These are phyloP conservation scores for Dendrolimus pini DNA, from an alignment of 2,888 invertebrate genomes.

Conservation along the genomic window DNA sequence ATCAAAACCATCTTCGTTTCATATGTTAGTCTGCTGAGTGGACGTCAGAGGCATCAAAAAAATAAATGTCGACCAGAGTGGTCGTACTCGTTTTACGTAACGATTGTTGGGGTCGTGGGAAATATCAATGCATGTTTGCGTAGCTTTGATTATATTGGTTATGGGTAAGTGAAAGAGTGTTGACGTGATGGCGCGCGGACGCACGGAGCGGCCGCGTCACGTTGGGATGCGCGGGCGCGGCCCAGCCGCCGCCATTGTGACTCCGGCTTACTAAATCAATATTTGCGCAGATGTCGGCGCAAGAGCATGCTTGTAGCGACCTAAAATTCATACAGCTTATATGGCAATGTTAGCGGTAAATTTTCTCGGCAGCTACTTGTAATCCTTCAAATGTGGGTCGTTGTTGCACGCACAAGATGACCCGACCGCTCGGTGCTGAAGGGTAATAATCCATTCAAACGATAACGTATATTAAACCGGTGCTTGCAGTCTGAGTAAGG, in stretches of 20 bases:
- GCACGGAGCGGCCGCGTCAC: constrained; percentile 28
- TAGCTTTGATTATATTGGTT: constrained; percentile 34
- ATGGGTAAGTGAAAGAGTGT: constrained; percentile 35
- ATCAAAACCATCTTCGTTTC: no score
- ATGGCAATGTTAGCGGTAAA: constrained; percentile 76
- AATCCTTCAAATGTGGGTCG: constrained; percentile 75
- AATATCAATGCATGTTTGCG: constrained; percentile 30
- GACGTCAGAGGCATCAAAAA: neutral
- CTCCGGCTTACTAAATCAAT: constrained; percentile 74
- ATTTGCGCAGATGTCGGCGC: constrained; percentile 75
- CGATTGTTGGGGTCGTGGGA: constrained; percentile 22
- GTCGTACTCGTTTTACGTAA: neutral
- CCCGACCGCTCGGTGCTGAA: constrained; percentile 51
- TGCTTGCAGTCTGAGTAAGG: neutral
- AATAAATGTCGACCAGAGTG: neutral
- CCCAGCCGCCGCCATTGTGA: constrained; percentile 51
- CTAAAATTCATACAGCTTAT: constrained; percentile 76
- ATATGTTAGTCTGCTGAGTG: neutral
- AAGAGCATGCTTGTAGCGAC: constrained; percentile 74
- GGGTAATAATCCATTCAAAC: constrained; percentile 57
- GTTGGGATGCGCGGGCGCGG: constrained; percentile 23
- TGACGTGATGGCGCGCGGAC: constrained; percentile 21
- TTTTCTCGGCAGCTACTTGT: constrained; percentile 74
- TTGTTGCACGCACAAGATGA: constrained; percentile 67
- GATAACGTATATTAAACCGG: constrained; percentile 11